Evolutionary conservation across 2,113 vertebrate genomes (phyloP), one percentile per base, ranked within the genome.

Genomic region (Periophthalmodon schlosseri): DNA sequence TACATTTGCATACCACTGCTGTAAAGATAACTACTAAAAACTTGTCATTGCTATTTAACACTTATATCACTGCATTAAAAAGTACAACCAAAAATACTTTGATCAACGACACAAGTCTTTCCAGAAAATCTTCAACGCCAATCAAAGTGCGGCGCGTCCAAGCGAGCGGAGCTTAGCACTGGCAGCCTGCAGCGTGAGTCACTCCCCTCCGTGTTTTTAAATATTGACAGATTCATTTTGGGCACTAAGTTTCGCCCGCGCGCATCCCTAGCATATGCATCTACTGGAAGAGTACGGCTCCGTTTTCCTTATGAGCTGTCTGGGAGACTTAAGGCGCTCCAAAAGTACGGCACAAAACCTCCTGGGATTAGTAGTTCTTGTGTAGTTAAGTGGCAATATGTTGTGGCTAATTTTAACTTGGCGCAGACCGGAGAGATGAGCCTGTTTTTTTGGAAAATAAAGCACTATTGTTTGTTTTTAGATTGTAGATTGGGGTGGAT

Each of bases 141-240:
- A 85, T 82, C 78, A 80, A 24, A 79, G 78, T 75, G 69, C 47
- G 52, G 57, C 34, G 63, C 21, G 69, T 86, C 76, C 82, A 86
- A 81, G 33, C 77, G 73, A 64, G 69, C 44, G 65, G 39, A 73
- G 52, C 69, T 60, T 21, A 49, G 1, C 61, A 71, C 77, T 81
- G 82, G 79, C 81, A 82, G 58, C 68, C 74, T 74, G 56, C 78
- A 70, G 23, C 70, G 68, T 5, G 71, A 87, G 73, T 81, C 78
- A 70, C 65, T 58, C 47, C 56, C 69, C 63, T 78, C 60, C 75
- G 61, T 78, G 68, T 57, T 78, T 75, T 80, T 79, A 61, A 80
- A 85, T 85, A 79, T 81, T 79, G 81, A 77, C 83, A 72, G 81
- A 86, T 86, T 75, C 36, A 72, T 82, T 80, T 72, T 68, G 73